phyloP scores from a whole-genome alignment of 2,797 vertebrate species.

The Pteronotus mesoamericanus region DNA sequence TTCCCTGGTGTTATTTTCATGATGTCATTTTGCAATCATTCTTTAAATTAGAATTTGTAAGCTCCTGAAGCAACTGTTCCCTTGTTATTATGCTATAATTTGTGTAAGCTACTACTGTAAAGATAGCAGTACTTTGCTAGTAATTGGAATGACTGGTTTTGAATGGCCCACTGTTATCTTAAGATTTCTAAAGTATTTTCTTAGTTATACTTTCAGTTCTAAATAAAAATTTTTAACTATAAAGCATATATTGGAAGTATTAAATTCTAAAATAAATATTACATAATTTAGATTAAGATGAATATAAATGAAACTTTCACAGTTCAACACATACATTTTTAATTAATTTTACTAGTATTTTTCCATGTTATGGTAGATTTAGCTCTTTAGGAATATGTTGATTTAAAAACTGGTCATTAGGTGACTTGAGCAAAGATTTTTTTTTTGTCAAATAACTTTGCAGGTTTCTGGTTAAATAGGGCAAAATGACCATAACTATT shows the following conservation, averaged over 20 bases:
- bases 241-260: neutral
- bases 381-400: neutral
- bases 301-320: slow-evolving; percentile 8
- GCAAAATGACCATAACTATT: neutral
- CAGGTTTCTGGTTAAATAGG: neutral
- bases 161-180: neutral
- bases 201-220: neutral
- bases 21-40: neutral
- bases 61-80: neutral
- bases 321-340: neutral
- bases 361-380: neutral
- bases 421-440: neutral
- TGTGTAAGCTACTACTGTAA: neutral
- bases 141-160: slow-evolving; percentile 17
- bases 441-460: neutral
- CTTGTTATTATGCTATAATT: slow-evolving; percentile 8
- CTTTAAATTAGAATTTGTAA: neutral
- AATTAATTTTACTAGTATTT: neutral
- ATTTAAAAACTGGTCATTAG: neutral
- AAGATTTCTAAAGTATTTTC: neutral
- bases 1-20: slow-evolving; percentile 26
- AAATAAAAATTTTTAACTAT: neutral
- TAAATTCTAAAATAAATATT: slow-evolving; percentile 3
- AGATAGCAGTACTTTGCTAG: neutral
- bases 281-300: neutral